Percentiles rank a stretch among this genome's conserved stretches.
phyloP scores from a whole-genome alignment of 1,140 invertebrate species.

The Anastrepha ludens region DNA sequence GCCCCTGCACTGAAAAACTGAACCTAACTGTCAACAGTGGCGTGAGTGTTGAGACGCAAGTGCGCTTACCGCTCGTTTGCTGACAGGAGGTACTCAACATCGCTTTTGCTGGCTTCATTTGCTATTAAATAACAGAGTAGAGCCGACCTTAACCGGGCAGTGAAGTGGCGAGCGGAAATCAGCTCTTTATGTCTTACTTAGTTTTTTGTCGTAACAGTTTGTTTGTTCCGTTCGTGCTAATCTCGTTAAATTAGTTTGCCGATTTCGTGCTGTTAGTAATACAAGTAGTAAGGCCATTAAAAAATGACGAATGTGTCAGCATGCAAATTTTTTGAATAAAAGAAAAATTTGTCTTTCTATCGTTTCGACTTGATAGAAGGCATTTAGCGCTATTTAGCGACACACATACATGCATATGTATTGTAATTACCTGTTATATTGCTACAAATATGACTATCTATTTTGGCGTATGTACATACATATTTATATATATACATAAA shows the following conservation, averaged over 20 bases:
- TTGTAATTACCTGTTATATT: neutral
- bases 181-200: too few relatives aligned
- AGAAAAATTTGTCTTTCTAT: neutral
- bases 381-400: neutral
- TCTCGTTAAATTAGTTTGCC: neutral
- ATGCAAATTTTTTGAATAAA: neutral
- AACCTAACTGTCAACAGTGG: too few relatives aligned
- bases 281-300: conserved; percentile 29
- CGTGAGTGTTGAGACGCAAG: too few relatives aligned
- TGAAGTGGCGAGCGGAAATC: too few relatives aligned
- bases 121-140: too few relatives aligned
- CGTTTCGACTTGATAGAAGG: neutral
- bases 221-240: neutral
- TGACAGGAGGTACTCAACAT: too few relatives aligned
- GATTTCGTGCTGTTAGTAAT: neutral
- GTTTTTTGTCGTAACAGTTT: neutral
- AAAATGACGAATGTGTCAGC: neutral
- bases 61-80: too few relatives aligned
- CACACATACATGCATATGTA: too few relatives aligned
- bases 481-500: neutral
- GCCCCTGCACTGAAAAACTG: too few relatives aligned
- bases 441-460: neutral
- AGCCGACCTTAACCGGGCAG: too few relatives aligned
- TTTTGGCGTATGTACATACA: neutral
- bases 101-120: too few relatives aligned